A percentile compares a stretch with the other conserved stretches of the same genome.
phyloP scores from a whole-genome alignment of 2,797 vertebrate genomes.

The Galaxias olidus region DNA sequence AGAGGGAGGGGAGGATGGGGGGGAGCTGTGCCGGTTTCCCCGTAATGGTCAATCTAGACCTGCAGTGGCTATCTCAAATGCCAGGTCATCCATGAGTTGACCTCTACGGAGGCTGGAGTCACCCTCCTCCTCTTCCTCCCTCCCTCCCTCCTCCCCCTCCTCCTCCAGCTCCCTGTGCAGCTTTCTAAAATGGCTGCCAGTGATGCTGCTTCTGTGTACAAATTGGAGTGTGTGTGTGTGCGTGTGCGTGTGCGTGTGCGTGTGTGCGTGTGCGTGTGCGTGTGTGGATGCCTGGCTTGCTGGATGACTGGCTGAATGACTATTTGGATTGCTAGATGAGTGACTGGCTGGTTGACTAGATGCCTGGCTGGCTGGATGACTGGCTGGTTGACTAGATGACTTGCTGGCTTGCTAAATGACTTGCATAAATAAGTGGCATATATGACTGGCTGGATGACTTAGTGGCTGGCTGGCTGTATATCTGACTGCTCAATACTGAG shows the following conservation, averaged over 20 bases:
- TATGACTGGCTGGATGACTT: too few species aligned
- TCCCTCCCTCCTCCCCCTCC: not conserved
- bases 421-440: too few species aligned
- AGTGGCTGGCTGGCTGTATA: too few species aligned
- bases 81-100: constrained; percentile 70
- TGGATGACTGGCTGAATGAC: too few species aligned
- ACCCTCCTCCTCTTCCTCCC: not conserved
- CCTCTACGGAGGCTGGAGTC: constrained; percentile 44
- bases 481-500: too few species aligned
- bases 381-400: too few species aligned
- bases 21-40: constrained; percentile 39
- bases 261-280: not conserved
- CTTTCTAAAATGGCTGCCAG: not conserved
- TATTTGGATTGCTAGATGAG: too few species aligned
- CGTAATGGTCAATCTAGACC: constrained; percentile 67
- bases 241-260: not conserved
- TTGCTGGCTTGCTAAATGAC: too few species aligned
- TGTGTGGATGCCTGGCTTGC: too few species aligned
- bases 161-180: not conserved
- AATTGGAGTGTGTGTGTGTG: not conserved
- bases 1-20: constrained; percentile 36
- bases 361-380: too few species aligned
- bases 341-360: too few species aligned
- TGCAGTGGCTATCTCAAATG: constrained; percentile 71
- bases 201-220: not conserved